Base-by-base conservation (phyloP, 2,888 invertebrate genomes). In the Maniola hyperantus region DNA sequence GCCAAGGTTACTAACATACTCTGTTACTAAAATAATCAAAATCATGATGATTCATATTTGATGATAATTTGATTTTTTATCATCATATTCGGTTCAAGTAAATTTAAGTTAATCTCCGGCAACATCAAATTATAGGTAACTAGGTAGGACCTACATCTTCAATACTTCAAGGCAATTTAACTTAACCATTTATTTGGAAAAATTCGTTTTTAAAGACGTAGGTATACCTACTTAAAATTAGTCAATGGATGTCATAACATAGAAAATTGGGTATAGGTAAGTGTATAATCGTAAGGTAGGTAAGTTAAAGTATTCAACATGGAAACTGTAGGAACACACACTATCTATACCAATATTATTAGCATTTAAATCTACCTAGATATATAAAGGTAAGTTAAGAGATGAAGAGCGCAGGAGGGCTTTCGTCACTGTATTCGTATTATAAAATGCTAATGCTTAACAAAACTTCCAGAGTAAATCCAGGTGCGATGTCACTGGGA, bases 361-460 rank as follows among this genome's bases (percentile, higher is more conserved):
- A n/a, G n/a, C n/a, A n/a, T n/a, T n/a, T n/a, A n/a, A n/a, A n/a
- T n/a, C n/a, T n/a, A n/a, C n/a, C n/a, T n/a, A n/a, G n/a, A n/a
- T n/a, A n/a, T 44, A 44, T 39, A 39, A 11, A 7, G 39, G 33
- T 60, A 60, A 44, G 50, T 34, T 39, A 70, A 65, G 62, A 73
- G 67, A 73, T 65, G 54, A 36, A 74, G 83, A 86, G 88, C 88
- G 88, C 88, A 87, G 88, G 88, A 85, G 89, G 89, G 88, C 89
- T 84, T 85, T 78, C 77, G 79, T 78, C 75, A 69, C 58, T 64
- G 68, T 71, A 70, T 67, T 46, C 59, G 18, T 55, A 63, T 63
- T 20, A 36, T 18, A 36, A 39, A 51, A 26, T 39, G 11, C 34
- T n/a, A n/a, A 62, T 50, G 20, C 11, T 18, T 57, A 58, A n/a